Evolutionary conservation across 2,113 vertebrate species (phyloP), one percentile per base, ranked within the genome.

Genomic region (Chloroceryle aenea): DNA sequence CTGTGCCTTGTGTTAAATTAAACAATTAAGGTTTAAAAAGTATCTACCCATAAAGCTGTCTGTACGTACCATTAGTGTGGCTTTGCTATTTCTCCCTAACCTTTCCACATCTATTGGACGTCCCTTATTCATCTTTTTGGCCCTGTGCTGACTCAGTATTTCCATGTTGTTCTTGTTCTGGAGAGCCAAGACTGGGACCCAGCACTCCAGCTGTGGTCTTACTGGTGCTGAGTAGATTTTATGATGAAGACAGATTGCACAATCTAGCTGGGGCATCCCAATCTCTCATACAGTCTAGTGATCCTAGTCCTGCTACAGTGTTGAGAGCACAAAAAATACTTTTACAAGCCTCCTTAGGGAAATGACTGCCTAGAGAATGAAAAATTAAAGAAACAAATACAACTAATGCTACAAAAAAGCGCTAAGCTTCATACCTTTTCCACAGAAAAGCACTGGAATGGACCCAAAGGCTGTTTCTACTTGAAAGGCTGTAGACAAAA

Each of bases 401-500:
- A 87, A 59, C 4, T 36, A 38, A 40, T 47, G 21, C 18, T 40
- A 63, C 0, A 9, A 82, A 67, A 67, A 7, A 45, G n/a, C 20
- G 30, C 12, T 40, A 48, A 77, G 34, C 30, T 32, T 55, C 18
- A 22, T 10, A 17, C 1, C 0, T 1, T 69, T 67, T 61, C 26
- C 61, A 91, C 20, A 85, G 80, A 87, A 66, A 45, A 69, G 32
- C 40, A 69, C 2, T 59, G 5, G 30, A 89, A 91, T 25, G 10
- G 55, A 10, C 59, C 32, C 1, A 1, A 32, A 45, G 15, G 56
- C 30, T 63, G 22, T 27, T 84, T 42, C n/a, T 62, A 2, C 36
- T 43, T 67, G 58, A 85, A 92, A 83, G 48, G 26, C 45, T 82
- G 47, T 29, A 87, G 90, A 64, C 16, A 62, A 66, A 84, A 67